Base-by-base conservation (phyloP, 1,140 invertebrate species). In the Calosoma granatense region DNA sequence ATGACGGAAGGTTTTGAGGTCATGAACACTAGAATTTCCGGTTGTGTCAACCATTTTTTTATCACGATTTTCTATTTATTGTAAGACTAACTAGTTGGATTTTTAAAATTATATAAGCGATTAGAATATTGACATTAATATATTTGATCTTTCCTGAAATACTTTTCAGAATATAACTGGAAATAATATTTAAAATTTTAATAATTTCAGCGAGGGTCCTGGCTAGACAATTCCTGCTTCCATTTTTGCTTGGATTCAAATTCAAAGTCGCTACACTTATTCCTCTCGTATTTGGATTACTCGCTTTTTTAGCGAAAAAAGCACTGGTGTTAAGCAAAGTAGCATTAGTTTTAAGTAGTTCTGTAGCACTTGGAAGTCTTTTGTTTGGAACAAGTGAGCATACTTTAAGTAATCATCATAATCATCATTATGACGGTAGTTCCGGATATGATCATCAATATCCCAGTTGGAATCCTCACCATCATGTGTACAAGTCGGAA, bases 221-320 rank as follows among this genome's bases (percentile, higher is more conserved):
- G 59, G 76, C 84, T 23, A 76, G 80, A 55, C 81, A 84, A 60
- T 76, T 87, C 53, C 59, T 88, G 20, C 66, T 88, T 26, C 86
- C 86, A 20, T 80, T 88, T 66, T 75, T 89, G 0, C 70, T 88
- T 20, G 86, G 86, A 9, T 78, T 88, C 43, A 89, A 89, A 72
- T 86, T 88, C 65, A 86, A 86, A 60, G 65, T 88, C 39, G 78
- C 83, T 0, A 85, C 85, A 0, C 65, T 88, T 41, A 69, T 89
- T 14, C 86, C 86, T 0, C 68, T 89, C 56, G 62, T 88, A 0
- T 83, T 89, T 58, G 85, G 84, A 1, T 64, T 82, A 12, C 67
- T 88, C 23, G 75, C 86, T 47, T 54, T 89, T 21, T 67, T 86
- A 2, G 82, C 83, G 4, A 88, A 87, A 64, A 89, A 89, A 64